These are phyloP conservation scores for Dynastes maya DNA, from an alignment of 2,888 invertebrate species.

Conservation along the genomic window DNA sequence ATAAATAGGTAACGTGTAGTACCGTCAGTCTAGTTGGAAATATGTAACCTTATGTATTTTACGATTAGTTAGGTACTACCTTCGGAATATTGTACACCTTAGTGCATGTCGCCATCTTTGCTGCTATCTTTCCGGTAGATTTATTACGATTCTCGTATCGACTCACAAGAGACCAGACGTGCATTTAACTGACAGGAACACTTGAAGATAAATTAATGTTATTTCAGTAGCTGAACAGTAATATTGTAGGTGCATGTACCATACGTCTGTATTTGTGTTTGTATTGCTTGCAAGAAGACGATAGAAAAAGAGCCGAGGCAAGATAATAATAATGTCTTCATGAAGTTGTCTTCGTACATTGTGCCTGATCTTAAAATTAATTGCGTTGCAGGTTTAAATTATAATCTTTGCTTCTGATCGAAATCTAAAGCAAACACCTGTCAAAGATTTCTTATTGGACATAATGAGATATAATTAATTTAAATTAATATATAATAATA, in stretches of 20 bases:
- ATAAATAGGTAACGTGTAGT: not conserved
- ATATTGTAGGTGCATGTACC: constrained; percentile 37
- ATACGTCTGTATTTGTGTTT: not conserved
- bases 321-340: not conserved
- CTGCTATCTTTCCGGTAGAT: constrained; percentile 7
- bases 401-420: too few relatives aligned
- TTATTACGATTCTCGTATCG: not conserved
- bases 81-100: not conserved
- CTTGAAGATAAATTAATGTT: constrained; percentile 54
- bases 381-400: too few relatives aligned
- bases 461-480: too few relatives aligned
- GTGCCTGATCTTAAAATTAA: too few relatives aligned
- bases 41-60: too few relatives aligned
- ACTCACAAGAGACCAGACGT: not conserved
- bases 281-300: not conserved
- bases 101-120: not conserved
- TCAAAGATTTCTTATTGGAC: too few relatives aligned
- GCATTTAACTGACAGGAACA: constrained; percentile 51
- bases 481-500: too few relatives aligned
- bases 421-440: too few relatives aligned
- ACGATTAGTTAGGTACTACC: not conserved
- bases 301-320: not conserved
- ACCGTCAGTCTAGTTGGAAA: not conserved
- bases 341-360: not conserved
- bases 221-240: constrained; percentile 50